Evolutionary conservation across 2,797 vertebrate genomes (phyloP).

Genomic region (Manis crassicaudata): DNA sequence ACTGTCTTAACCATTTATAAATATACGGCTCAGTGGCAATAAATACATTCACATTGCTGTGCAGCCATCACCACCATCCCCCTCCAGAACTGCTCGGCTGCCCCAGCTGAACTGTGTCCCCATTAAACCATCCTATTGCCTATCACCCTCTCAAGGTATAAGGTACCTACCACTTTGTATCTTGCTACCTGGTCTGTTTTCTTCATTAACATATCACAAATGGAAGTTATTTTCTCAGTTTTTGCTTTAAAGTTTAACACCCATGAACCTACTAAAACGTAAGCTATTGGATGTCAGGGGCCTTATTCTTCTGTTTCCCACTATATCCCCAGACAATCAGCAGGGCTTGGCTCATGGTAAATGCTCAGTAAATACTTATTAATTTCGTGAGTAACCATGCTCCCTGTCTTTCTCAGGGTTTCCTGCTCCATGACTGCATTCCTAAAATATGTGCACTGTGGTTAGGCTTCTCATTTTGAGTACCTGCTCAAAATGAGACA

Average conservation of each 20-base stretch:
- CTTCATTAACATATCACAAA: not conserved
- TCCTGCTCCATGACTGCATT: not conserved
- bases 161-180: not conserved
- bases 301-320: not conserved
- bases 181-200: not conserved
- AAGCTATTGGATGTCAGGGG: not conserved
- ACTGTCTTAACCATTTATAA: not conserved
- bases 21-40: not conserved
- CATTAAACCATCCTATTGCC: not conserved
- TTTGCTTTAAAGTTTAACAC: not conserved
- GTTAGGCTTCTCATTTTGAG: not conserved
- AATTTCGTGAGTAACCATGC: not conserved
- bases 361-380: not conserved
- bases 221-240: not conserved
- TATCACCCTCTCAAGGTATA: not conserved
- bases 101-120: not conserved
- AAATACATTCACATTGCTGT: not conserved
- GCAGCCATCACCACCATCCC: not conserved
- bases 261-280: not conserved
- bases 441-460: not conserved
- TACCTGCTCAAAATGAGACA: not conserved
- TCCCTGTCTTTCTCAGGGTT: not conserved
- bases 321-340: not conserved
- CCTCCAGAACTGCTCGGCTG: not conserved
- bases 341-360: not conserved